phyloP scores from a whole-genome alignment of 2,888 invertebrate species.

The Habroteleia sp. region DNA sequence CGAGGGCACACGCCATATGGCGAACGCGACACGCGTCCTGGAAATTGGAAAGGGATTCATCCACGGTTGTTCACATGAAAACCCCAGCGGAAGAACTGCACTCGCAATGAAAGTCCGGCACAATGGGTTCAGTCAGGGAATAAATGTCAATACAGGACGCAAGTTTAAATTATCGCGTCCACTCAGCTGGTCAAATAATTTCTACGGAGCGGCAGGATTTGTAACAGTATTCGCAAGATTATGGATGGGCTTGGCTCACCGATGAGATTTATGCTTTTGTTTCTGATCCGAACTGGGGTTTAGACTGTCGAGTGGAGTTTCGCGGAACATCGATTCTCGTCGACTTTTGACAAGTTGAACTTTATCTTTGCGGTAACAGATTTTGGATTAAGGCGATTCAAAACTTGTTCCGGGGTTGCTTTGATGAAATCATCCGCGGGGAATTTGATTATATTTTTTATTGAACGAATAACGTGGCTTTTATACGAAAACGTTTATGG shows the following conservation, averaged over 20 bases:
- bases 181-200: constrained; percentile 49
- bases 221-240: constrained; percentile 15
- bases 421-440: constrained; percentile 10
- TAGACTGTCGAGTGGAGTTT: constrained; percentile 9
- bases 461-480: not conserved
- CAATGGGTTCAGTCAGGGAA: constrained; percentile 63
- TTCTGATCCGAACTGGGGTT: constrained; percentile 1
- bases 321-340: not conserved
- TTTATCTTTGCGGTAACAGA: constrained; percentile 24
- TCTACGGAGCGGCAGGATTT: constrained; percentile 36
- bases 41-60: constrained; percentile 56
- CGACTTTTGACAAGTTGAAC: constrained; percentile 33
- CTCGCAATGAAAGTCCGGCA: constrained; percentile 65
- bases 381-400: constrained; percentile 19
- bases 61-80: constrained; percentile 24
- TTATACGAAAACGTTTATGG: too few relatives aligned
- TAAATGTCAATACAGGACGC: constrained; percentile 57
- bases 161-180: constrained; percentile 43
- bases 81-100: constrained; percentile 61
- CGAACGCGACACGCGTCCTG: constrained; percentile 57
- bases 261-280: constrained; percentile 21
- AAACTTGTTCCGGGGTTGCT: constrained; percentile 2
- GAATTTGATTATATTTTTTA: constrained; percentile 12
- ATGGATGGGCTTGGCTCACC: constrained; percentile 11
- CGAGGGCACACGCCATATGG: constrained; percentile 50